Conservation (phyloP, 2,888 invertebrate species). For the Caenorhabditis sulstoni region DNA sequence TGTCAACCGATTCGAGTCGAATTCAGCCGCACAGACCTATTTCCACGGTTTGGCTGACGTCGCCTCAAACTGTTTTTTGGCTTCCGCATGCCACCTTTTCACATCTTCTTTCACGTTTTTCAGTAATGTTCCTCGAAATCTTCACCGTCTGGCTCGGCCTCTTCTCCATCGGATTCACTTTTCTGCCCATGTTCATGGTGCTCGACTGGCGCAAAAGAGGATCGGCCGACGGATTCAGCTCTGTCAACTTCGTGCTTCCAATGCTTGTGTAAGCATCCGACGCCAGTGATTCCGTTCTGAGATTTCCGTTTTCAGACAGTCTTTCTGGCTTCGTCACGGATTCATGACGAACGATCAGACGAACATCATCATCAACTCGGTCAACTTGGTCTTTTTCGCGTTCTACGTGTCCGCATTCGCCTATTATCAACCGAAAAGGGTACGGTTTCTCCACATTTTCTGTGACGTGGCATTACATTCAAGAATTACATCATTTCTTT, state of each 20-base stretch:
- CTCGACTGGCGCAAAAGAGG: slow-evolving; percentile 76
- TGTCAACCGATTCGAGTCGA: no score
- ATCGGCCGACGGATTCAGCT: slow-evolving; percentile 79
- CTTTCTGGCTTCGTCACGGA: slow-evolving; percentile 77
- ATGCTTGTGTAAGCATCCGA: slow-evolving; percentile 71
- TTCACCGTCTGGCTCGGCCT: slow-evolving; percentile 77
- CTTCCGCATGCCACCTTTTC: no score
- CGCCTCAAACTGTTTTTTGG: no score
- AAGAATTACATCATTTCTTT: no score
- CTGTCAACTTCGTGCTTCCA: slow-evolving; percentile 79
- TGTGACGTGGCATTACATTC: background rate
- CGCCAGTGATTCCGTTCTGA: background rate
- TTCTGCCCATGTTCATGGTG: slow-evolving; percentile 74
- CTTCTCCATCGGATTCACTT: slow-evolving; percentile 78
- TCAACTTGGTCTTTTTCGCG: slow-evolving; percentile 73
- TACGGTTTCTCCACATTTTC: slow-evolving; percentile 40
- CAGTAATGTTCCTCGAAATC: slow-evolving; percentile 59
- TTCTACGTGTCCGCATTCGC: slow-evolving; percentile 75
- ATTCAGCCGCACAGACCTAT: no score
- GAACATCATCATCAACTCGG: slow-evolving; percentile 75
- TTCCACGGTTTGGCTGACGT: no score
- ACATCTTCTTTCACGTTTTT: no score
- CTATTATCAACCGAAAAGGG: slow-evolving; percentile 78
- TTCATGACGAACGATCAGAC: slow-evolving; percentile 74
- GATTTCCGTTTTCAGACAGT: slow-evolving; percentile 66